Evolutionary conservation across 2,797 vertebrate genomes (phyloP).

Genomic region (Crocodylus rhombifer): DNA sequence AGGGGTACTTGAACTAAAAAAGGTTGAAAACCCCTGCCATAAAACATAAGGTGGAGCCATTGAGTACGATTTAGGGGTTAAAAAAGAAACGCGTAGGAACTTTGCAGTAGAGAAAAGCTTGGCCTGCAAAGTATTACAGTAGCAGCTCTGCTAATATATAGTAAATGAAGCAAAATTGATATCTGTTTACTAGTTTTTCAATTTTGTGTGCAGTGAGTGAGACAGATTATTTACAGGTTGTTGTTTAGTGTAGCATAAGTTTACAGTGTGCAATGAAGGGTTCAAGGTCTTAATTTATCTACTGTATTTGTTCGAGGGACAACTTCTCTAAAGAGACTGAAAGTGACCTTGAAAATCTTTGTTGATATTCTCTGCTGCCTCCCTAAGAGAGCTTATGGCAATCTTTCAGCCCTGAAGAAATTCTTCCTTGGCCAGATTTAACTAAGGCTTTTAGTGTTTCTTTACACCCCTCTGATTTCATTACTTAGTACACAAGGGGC

Average conservation of each 20-base stretch:
- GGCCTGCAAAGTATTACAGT: neutral
- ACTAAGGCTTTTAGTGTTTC: neutral
- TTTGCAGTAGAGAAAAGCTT: neutral
- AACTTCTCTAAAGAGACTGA: neutral
- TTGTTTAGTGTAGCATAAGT: neutral
- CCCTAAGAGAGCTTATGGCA: neutral
- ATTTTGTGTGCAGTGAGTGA: neutral
- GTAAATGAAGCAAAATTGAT: neutral
- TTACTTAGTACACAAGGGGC: neutral
- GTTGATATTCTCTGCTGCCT: neutral
- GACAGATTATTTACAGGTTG: neutral
- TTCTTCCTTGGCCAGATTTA: neutral
- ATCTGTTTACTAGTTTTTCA: neutral
- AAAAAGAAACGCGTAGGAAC: neutral
- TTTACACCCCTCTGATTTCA: neutral
- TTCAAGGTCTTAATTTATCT: neutral
- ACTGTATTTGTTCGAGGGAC: neutral
- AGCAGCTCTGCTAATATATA: rapidly evolving
- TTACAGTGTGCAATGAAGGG: neutral
- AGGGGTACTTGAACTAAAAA: too few relatives aligned
- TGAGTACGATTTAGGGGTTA: neutral
- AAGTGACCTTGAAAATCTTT: neutral
- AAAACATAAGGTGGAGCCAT: neutral
- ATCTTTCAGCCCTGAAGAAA: neutral
- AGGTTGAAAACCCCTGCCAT: too few relatives aligned